These are phyloP conservation scores for Artemia franciscana DNA, from an alignment of 1,140 invertebrate species.

Conservation along the genomic window DNA sequence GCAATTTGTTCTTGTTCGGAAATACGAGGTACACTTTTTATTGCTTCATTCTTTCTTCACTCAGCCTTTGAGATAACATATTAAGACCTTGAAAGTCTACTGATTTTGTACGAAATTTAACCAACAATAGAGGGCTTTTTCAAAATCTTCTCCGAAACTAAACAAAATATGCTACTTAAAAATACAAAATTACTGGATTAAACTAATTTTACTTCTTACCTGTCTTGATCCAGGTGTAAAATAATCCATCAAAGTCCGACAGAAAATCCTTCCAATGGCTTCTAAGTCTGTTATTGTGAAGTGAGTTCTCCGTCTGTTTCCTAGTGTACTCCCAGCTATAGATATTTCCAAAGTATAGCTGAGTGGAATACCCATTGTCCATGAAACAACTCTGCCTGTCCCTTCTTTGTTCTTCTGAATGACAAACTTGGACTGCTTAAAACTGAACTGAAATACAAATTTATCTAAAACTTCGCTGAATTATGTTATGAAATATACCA, in stretches of 20 bases:
- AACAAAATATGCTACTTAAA: no score
- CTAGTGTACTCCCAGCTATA: conserved; percentile 44
- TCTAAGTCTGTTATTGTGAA: conserved; percentile 58
- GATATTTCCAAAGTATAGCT: conserved; percentile 88
- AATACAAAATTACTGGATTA: no score
- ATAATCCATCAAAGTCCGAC: conserved; percentile 72
- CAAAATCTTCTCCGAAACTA: no score
- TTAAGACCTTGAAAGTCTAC: no score
- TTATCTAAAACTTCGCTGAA: no score
- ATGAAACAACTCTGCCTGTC: conserved; percentile 71
- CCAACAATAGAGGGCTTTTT: no score
- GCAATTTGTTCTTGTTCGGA: no score
- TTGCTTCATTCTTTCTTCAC: no score
- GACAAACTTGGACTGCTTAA: conserved; percentile 77
- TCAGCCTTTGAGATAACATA: no score
- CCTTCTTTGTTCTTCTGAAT: conserved; percentile 79
- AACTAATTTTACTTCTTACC: conserved; percentile 21
- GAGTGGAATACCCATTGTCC: conserved; percentile 77
- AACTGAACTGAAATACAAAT: conserved; percentile 43
- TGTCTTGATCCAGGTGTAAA: conserved; percentile 66
- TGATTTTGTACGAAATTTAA: no score
- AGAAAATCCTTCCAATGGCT: conserved; percentile 62
- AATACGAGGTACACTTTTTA: no score
- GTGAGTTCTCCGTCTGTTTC: conserved; percentile 48
- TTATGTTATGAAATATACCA: no score